Percentiles rank a stretch among this genome's conserved stretches.
Conservation (phyloP, 2,113 vertebrate genomes). For the Hyla sarda region DNA sequence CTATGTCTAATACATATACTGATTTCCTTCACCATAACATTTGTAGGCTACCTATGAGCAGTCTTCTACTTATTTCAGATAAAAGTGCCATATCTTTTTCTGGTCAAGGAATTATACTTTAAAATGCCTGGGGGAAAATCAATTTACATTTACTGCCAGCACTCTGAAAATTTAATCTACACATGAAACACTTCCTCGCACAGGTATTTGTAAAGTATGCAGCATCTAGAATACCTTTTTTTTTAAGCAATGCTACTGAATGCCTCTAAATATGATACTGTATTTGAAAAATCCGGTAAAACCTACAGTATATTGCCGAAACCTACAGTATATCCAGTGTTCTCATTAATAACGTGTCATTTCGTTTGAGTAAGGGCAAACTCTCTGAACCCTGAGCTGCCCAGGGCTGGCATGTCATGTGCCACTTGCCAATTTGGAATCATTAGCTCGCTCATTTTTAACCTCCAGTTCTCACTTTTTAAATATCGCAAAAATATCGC, state of each 20-base stretch:
- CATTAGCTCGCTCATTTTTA: not conserved
- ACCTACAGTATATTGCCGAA: not conserved
- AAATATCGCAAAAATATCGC: not conserved
- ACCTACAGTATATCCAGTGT: no score
- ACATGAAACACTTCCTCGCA: conserved; percentile 1
- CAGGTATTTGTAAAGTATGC: not conserved
- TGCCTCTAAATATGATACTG: not conserved
- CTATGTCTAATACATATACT: not conserved
- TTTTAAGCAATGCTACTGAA: not conserved
- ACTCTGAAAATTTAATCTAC: conserved; percentile 6
- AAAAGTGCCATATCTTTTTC: not conserved
- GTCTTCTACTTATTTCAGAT: not conserved
- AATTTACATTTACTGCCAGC: conserved; percentile 37
- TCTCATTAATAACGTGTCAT: not conserved
- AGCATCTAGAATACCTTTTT: not conserved
- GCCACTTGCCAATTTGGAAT: not conserved
- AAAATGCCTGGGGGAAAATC: conserved; percentile 24
- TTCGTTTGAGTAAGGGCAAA: not conserved
- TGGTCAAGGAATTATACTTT: conserved; percentile 11
- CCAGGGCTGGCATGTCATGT: not conserved
- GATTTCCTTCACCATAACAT: not conserved
- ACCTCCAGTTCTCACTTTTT: no score
- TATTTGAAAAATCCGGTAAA: no score
- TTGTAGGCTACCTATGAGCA: not conserved
- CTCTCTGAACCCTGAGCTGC: not conserved